These are phyloP conservation scores for Antechinus flavipes DNA, from an alignment of 2,113 vertebrate genomes.

Conservation along the genomic window DNA sequence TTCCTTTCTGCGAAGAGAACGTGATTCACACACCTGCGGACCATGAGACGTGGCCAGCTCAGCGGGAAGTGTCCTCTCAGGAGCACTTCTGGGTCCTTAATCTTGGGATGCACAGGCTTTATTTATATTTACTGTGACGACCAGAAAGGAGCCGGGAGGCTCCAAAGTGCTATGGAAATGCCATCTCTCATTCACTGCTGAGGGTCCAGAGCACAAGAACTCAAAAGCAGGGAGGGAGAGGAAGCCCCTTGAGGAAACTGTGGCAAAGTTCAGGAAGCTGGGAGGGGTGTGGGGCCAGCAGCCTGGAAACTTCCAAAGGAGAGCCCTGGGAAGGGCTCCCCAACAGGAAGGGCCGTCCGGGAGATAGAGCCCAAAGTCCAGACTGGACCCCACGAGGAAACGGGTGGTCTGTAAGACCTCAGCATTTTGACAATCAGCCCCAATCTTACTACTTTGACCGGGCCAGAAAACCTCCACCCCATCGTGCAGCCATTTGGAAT, in stretches of 20 bases:
- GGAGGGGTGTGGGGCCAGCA: neutral
- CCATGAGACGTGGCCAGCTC: neutral
- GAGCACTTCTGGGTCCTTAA: neutral
- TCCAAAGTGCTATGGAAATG: neutral
- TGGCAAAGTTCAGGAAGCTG: neutral
- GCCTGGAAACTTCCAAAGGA: neutral
- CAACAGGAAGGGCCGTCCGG: neutral
- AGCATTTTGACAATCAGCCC: neutral
- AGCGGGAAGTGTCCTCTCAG: neutral
- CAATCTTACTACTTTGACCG: conserved; percentile 60
- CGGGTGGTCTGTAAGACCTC: neutral
- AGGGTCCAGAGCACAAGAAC: neutral
- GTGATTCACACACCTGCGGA: neutral
- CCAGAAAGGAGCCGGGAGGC: too few species aligned
- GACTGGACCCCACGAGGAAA: neutral
- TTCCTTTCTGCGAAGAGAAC: neutral
- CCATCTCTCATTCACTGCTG: neutral
- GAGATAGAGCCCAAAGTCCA: neutral
- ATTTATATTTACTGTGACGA: too few species aligned
- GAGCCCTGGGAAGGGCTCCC: too few species aligned
- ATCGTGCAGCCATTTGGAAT: conserved; percentile 34
- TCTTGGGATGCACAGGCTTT: neutral
- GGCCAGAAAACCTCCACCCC: conserved; percentile 35
- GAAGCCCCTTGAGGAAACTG: neutral
- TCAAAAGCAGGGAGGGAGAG: neutral